Evolutionary conservation across 2,888 invertebrate genomes (phyloP).

Genomic region (Meghimatium bilineatum): DNA sequence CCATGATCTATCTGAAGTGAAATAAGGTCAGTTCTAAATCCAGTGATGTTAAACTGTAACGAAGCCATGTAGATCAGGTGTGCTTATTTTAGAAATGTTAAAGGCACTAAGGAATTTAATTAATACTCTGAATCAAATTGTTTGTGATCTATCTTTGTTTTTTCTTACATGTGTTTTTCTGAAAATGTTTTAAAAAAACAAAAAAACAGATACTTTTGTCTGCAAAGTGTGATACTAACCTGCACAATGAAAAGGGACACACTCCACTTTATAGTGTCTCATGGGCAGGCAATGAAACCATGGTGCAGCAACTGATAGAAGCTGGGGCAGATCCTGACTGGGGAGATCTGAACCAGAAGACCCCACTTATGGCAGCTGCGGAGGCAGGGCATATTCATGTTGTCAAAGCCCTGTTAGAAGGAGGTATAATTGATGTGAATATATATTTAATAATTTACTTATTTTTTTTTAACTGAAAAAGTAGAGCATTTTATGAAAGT

Average conservation of each 20-base stretch:
- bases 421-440: conserved; percentile 55
- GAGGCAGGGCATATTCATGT: conserved; percentile 62
- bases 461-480: too few relatives aligned
- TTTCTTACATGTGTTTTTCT: background rate
- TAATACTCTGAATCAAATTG: too few relatives aligned
- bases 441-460: background rate
- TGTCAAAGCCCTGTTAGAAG: conserved; percentile 62
- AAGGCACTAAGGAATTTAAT: too few relatives aligned
- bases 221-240: conserved; percentile 62
- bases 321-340: conserved; percentile 64
- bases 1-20: too few relatives aligned
- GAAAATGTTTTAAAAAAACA: background rate
- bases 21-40: too few relatives aligned
- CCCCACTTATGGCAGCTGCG: conserved; percentile 67
- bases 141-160: background rate
- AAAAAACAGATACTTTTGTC: conserved; percentile 53
- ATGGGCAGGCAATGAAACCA: conserved; percentile 55
- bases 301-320: conserved; percentile 62
- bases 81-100: too few relatives aligned
- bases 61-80: too few relatives aligned
- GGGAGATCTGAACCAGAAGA: conserved; percentile 61
- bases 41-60: too few relatives aligned
- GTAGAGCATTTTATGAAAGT: too few relatives aligned
- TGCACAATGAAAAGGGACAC: conserved; percentile 60
- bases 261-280: conserved; percentile 68